Evolutionary conservation across 2,888 invertebrate species (phyloP), one percentile per base, ranked within the genome.

Genomic region (Drosophila formosana): DNA sequence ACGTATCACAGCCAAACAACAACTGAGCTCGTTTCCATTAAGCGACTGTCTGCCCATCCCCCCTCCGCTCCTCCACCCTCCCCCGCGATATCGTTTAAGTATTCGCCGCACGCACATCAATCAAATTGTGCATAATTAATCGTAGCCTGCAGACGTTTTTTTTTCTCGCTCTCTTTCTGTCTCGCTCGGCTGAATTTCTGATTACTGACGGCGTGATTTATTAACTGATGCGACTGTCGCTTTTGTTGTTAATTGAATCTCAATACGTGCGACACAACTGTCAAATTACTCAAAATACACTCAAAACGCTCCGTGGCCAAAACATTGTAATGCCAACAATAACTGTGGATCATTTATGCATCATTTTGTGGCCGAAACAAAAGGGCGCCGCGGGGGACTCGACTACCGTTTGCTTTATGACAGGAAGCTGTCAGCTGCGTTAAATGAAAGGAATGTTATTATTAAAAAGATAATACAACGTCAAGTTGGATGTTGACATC

Each of bases 41-140:
- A 23, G 46, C 52, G 52, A 56, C 23, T 23, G 46, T 37, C 5
- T 18, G 13, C 26, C 11, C 8, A 32, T 18, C 18, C 13, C n/a
- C 18, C 25, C 7, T 2, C 7, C n/a, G 37, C 30, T 30, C 57
- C 8, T 18, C 11, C 0, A 3, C 4, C 5, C 13, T 53, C 52
- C 18, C 2, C 18, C 1, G 18, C 18, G 18, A 18, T 18, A 9
- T 13, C 18, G 37, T 37, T 74, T 23, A n/a, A 57, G 41, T 52
- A 88, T 70, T 78, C 87, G 26, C 64, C 66, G 66, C 87, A 83
- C 89, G 87, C 75, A 75, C 84, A 83, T 83, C 89, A 75, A 83
- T 83, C 89, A 83, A 83, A 78, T 80, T 88, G 78, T 64, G 84
- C 81, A 88, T 88, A 82, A 82, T 88, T 82, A 82, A 83, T 83